Base-by-base conservation (phyloP, 2,797 vertebrate genomes). In the Cyprinella venusta region DNA sequence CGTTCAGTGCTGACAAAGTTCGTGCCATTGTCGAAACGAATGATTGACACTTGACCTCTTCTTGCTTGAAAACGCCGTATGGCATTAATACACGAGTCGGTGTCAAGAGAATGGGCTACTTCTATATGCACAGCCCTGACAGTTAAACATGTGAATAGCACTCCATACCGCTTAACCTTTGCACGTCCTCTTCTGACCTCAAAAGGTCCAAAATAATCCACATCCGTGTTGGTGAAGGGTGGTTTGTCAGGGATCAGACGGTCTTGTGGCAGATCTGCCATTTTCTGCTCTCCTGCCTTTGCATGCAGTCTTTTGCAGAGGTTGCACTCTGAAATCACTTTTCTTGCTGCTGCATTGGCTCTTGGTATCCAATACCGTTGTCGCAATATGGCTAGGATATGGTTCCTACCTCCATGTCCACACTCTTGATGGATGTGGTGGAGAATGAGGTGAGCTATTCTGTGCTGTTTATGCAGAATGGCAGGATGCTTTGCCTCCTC, bases 71-170 rank as follows among this genome's bases (percentile, higher is more conserved):
- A 74, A 1, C 48, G 8, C 0, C 26, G 5, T 19, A 74, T 54
- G 18, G 71, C 48, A 74, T 74, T 74, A 52, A 54, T 50, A n/a
- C 71, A 54, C 7, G 26, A 54, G 36, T 74, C 71, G 0, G 48
- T 74, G 26, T 74, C 71, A 33, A 74, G 50, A 52, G 71, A 74
- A 54, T 74, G 71, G 48, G 71, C 48, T 54, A 54, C 24, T 74
- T 74, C 71, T 33, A 74, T 74, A 54, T 54, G 71, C 8, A 72
- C 70, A 26, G 70, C 70, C 26, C 70, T 72, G 70, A 52, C 26
- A 33, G 70, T 50, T 50, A 72, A 72, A 72, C 70, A 72, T 48
- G 70, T 50, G 8, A 72, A 72, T n/a, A 72, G 45, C 16, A 72
- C 42, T 18, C 45, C 45, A 52, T 72, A 72, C 5, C 70, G 45